Base-by-base conservation (phyloP, 2,888 invertebrate species). In the Halocaridina rubra region DNA sequence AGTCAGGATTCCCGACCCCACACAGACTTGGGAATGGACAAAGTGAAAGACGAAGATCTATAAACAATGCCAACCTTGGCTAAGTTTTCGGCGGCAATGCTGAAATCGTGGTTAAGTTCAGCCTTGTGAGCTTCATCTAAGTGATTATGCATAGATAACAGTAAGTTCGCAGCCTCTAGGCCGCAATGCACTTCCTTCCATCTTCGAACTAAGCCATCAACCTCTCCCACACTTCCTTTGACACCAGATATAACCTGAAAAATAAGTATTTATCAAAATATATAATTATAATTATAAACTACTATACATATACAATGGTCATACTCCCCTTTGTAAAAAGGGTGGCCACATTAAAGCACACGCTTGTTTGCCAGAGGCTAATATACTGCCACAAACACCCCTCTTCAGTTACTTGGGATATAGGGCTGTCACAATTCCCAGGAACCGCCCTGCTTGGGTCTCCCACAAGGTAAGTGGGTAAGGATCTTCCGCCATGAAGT, bases 201-300 rank as follows among this genome's bases (percentile, higher is more conserved):
- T 27, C 61, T 39, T 22, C 61, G 33, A 29, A 84, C 82, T 71
- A 82, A 59, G 59, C 57, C 57, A 8, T 76, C 82, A 24, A 82
- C 76, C 59, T 82, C 82, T n/a, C 82, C 82, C 13, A 82, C 71
- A 19, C 82, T 82, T 8, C 82, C 71, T 19, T 82, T 77, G 22
- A 82, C 76, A 19, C 80, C 80, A 72, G 10, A 29, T 10, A 33
- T 27, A 5, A 80, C 61, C 80, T 80, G 30, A 8, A 59, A 69
- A 24, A 19, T 10, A 27, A 29, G 10, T 4, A 13, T 7, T 53
- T 10, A 13, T n/a, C 16, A 10, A 53, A 5, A 53, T n/a, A 4
- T 5, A n/a, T n/a, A n/a, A n/a, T n/a, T n/a, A n/a, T n/a, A n/a
- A n/a, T n/a, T n/a, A n/a, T n/a, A n/a, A n/a, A n/a, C n/a, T n/a